Percentiles rank a stretch among this genome's conserved stretches.
Evolutionary conservation across 1,140 invertebrate species (phyloP).

Genomic region (Heliconius hermathena): DNA sequence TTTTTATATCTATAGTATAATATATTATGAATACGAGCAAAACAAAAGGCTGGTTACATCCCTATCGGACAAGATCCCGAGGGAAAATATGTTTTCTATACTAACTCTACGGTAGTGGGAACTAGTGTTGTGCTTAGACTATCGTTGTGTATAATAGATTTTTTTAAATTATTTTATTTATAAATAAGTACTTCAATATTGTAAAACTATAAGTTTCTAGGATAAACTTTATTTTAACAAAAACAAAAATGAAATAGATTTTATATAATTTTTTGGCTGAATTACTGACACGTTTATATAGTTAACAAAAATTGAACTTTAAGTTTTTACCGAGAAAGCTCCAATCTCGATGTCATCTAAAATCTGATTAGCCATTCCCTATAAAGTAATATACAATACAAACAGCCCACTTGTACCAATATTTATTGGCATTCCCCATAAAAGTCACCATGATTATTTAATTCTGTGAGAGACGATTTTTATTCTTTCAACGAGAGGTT

Average conservation of each 20-base stretch:
- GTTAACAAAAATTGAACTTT: not conserved
- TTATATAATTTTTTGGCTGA: not conserved
- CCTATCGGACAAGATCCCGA: constrained; percentile 15
- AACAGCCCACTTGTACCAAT: not conserved
- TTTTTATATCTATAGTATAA: constrained; percentile 13
- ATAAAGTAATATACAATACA: not conserved
- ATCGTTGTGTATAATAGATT: not conserved
- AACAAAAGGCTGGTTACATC: constrained; percentile 12
- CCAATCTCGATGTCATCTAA: not conserved
- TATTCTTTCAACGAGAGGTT: constrained; percentile 13
- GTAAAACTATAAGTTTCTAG: too few relatives aligned
- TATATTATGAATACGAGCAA: constrained; percentile 12
- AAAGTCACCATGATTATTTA: constrained; percentile 9
- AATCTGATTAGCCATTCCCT: constrained; percentile 6
- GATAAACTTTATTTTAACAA: not conserved
- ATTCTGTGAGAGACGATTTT: constrained; percentile 13
- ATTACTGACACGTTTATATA: not conserved
- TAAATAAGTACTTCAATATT: not conserved
- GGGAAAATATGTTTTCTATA: constrained; percentile 15
- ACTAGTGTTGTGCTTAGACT: constrained; percentile 8
- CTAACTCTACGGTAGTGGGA: not conserved
- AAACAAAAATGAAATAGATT: not conserved
- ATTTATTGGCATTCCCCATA: constrained; percentile 5
- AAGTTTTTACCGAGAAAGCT: not conserved
- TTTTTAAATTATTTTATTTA: not conserved